phyloP scores from a whole-genome alignment of 2,113 vertebrate species.

The Dipodomys ordii region DNA sequence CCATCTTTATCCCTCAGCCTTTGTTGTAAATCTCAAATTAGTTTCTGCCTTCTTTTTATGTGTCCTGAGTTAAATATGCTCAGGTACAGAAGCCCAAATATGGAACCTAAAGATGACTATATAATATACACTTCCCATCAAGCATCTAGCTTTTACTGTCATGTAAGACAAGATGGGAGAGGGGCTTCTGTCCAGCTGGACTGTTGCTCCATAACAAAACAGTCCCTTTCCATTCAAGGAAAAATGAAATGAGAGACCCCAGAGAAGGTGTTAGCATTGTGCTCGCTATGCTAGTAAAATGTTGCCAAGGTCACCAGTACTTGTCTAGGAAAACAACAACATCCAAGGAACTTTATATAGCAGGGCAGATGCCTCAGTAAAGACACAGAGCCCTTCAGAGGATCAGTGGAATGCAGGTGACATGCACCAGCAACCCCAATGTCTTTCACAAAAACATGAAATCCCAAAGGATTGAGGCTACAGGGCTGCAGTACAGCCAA shows the following conservation, averaged over 20 bases:
- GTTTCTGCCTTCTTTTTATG: neutral
- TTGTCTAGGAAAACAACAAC: constrained; percentile 3
- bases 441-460: constrained; percentile 11
- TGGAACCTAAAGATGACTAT: constrained; percentile 2
- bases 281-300: neutral
- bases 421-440: neutral
- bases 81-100: neutral
- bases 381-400: neutral
- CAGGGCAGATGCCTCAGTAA: neutral
- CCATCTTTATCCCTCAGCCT: neutral
- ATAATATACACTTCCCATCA: constrained; percentile 56
- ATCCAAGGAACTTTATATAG: constrained; percentile 3
- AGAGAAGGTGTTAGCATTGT: neutral
- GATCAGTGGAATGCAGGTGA: neutral
- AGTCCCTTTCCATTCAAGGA: constrained; percentile 49
- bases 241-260: constrained; percentile 12
- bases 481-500: neutral
- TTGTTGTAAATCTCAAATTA: neutral
- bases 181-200: constrained; percentile 64
- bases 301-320: neutral
- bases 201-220: constrained; percentile 62
- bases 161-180: constrained; percentile 35
- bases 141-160: constrained; percentile 69
- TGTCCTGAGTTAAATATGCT: neutral
- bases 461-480: neutral